Percentiles rank a stretch among this genome's conserved stretches.
phyloP scores from a whole-genome alignment of 53 echinoderm and acorn worm species.

The Temnopleurus reevesii region DNA sequence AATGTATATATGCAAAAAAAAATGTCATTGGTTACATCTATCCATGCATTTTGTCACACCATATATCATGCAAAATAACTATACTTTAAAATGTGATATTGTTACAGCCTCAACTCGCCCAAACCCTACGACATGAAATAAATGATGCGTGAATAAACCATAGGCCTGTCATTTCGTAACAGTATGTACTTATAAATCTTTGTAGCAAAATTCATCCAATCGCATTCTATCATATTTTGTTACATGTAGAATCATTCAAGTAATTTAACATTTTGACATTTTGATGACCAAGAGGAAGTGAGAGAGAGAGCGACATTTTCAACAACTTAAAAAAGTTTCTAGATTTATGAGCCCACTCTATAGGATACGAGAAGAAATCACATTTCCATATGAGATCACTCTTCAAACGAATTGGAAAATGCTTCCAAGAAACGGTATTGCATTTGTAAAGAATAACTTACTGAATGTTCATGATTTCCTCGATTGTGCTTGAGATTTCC shows the following conservation, averaged over 20 bases:
- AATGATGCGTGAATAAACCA: neutral
- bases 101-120: neutral
- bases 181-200: neutral
- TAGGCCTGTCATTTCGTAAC: neutral
- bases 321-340: constrained; percentile 28
- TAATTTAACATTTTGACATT: too few relatives aligned
- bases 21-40: too few relatives aligned
- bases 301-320: constrained; percentile 1
- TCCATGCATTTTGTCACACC: too few relatives aligned
- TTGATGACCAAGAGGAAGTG: neutral
- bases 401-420: neutral
- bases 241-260: neutral
- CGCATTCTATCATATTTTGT: neutral
- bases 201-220: neutral
- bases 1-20: too few relatives aligned
- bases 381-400: neutral
- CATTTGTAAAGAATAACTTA: neutral
- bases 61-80: too few relatives aligned
- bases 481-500: too few relatives aligned
- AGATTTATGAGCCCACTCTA: constrained; percentile 9
- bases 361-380: neutral
- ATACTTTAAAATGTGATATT: neutral
- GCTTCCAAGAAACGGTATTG: neutral
- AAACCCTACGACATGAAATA: neutral
- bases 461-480: neutral